Evolutionary conservation across 2,113 vertebrate genomes (phyloP).

Genomic region (Ctenomys sociabilis): DNA sequence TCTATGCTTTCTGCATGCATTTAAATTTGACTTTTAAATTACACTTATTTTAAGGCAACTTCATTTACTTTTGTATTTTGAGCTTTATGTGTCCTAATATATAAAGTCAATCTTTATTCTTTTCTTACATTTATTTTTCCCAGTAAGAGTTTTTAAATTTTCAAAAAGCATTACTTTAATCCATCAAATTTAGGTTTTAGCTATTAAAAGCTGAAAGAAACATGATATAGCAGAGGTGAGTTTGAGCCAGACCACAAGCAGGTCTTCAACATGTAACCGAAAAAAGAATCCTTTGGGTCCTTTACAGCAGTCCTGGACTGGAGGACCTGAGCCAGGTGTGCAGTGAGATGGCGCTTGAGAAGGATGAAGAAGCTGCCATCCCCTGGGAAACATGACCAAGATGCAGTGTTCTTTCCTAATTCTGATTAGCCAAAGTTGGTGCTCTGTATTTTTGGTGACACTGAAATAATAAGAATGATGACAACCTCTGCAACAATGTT

Average conservation of each 20-base stretch:
- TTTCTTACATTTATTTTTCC: conserved; percentile 66
- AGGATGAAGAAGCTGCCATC: background rate
- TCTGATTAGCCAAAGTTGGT: background rate
- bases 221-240: background rate
- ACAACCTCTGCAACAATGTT: background rate
- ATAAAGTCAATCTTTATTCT: conserved; percentile 50
- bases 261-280: background rate
- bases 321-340: background rate
- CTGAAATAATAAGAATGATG: background rate
- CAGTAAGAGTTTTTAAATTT: conserved; percentile 54
- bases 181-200: conserved; percentile 26
- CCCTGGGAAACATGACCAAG: background rate
- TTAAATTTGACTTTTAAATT: conserved; percentile 80
- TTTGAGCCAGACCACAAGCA: background rate
- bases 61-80: conserved; percentile 60
- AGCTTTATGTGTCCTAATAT: conserved; percentile 64
- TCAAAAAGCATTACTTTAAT: conserved; percentile 41
- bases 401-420: background rate
- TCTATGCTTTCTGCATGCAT: conserved; percentile 58
- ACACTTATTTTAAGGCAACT: conserved; percentile 76
- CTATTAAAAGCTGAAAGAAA: conserved; percentile 19
- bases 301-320: background rate
- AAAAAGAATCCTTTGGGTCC: background rate
- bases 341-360: background rate
- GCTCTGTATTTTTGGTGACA: background rate